These are phyloP conservation scores for Peromyscus nudipes DNA, from an alignment of 2,797 vertebrate genomes.

Conservation along the genomic window DNA sequence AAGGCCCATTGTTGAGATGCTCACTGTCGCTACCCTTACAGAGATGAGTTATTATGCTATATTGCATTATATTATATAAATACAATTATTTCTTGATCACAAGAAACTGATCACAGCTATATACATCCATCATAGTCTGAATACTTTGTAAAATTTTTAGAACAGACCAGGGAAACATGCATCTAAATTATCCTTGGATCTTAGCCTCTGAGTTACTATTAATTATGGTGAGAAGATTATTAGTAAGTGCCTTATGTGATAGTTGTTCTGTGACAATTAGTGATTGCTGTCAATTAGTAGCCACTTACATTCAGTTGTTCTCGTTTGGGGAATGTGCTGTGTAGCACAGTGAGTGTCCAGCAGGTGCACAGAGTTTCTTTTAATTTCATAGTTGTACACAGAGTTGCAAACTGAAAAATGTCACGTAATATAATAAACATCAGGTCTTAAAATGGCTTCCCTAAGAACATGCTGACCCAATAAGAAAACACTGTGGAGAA, in stretches of 20 bases:
- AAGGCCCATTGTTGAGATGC: not conserved
- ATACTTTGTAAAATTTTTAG: not conserved
- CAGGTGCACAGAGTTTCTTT: not conserved
- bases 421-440: not conserved
- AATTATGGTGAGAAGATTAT: slow-evolving; percentile 39
- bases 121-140: not conserved
- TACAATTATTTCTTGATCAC: slow-evolving; percentile 12
- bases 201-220: slow-evolving; percentile 33
- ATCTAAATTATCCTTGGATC: slow-evolving; percentile 21
- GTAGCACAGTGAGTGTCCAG: not conserved
- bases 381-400: not conserved
- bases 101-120: not conserved
- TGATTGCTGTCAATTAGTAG: not conserved
- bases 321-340: slow-evolving; percentile 12
- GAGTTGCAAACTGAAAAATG: slow-evolving; percentile 42
- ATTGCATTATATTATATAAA: not conserved
- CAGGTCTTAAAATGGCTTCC: not conserved
- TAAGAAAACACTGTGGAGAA: slow-evolving; percentile 18
- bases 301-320: slow-evolving; percentile 29
- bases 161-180: not conserved
- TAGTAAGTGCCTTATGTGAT: slow-evolving; percentile 57
- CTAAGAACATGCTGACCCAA: not conserved
- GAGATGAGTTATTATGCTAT: not conserved
- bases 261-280: slow-evolving; percentile 24
- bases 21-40: not conserved